phyloP scores from a whole-genome alignment of 35 echinoderm and acorn worm species.

The Chiridota heheva region DNA sequence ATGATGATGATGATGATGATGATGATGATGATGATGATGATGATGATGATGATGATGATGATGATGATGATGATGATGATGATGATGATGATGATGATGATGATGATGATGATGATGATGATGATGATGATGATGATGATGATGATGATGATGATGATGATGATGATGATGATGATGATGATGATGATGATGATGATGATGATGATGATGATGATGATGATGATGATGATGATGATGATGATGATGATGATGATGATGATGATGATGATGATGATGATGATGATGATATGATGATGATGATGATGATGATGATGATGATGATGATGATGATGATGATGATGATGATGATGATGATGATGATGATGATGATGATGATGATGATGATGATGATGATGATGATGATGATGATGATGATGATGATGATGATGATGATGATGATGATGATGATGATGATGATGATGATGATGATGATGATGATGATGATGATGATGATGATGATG shows the following conservation, averaged over 20 bases:
- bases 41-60: not conserved
- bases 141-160: constrained; percentile 14
- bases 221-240: constrained; percentile 25
- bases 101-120: not conserved
- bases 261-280: not conserved
- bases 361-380: constrained; percentile 2
- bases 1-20: not conserved
- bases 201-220: constrained; percentile 11
- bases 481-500: constrained; percentile 44
- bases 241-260: constrained; percentile 35
- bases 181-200: not conserved
- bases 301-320: constrained; percentile 26
- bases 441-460: constrained; percentile 45
- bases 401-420: constrained; percentile 29
- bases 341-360: constrained; percentile 8
- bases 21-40: not conserved
- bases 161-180: not conserved
- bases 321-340: constrained; percentile 19
- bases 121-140: not conserved
- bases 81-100: not conserved
- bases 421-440: constrained; percentile 49
- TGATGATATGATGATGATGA: too few relatives aligned
- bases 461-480: constrained; percentile 49
- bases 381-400: constrained; percentile 11
- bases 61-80: constrained; percentile 5